Base-by-base conservation (phyloP, 2,797 vertebrate genomes). In the Choloepus didactylus region DNA sequence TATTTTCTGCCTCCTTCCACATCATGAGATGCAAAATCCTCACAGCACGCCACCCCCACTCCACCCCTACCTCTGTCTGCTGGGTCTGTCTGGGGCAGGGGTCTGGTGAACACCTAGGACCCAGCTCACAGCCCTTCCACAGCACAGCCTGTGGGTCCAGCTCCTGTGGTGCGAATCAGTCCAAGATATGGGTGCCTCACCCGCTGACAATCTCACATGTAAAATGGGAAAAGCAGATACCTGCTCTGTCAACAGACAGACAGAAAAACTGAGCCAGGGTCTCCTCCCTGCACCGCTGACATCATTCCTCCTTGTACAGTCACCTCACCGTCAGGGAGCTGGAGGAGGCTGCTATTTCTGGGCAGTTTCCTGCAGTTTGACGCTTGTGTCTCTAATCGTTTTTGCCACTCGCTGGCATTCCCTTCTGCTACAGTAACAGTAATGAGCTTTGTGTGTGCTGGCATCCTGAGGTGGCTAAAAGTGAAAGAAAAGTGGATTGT, bases 261-360 rank as follows among this genome's bases (percentile, higher is more conserved):
- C 14, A 84, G 73, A 67, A 62, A 51, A 38, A 59, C 54, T 54
- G 54, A 95, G 73, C 69, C 86, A 95, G 91, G 16, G 62, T 82
- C 75, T 87, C 79, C 54, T 54, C 54, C 85, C 2, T 12, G 35
- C 27, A 46, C 67, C 29, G 9, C 2, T 31, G 23, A 79, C 85
- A 72, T 38, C 81, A 15, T 54, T 27, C 27, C 19, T 44, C 41
- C 70, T 85, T 62, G 49, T 41, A 21, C 0, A 4, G 72, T 73
- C 76, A 95, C 93, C 85, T 96, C 89, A 67, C 44, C 66, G 21
- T 31, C 72, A 19, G 72, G 82, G 54, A 75, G 60, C 0, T 72
- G 76, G 72, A 87, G 72, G 54, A 87, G 73, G 87, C 67, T 94
- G 81, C 93, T 95, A 94, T 93, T 97, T 93, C 77, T 91, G 80